Evolutionary conservation across 2,113 vertebrate genomes (phyloP), one percentile per base, ranked within the genome.

Genomic region (Cavia porcellus): DNA sequence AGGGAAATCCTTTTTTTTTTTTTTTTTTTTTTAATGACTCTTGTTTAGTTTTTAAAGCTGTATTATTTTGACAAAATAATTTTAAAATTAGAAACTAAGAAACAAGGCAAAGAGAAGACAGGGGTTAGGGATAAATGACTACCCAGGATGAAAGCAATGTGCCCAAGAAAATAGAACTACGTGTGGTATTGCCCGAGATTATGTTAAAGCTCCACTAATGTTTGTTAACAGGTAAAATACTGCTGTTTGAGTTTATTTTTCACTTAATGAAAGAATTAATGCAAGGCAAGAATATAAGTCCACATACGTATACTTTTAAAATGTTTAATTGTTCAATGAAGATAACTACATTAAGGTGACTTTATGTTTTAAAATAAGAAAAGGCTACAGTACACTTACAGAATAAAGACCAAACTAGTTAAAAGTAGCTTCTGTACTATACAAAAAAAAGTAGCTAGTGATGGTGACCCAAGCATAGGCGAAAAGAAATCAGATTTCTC

Each of bases 61-160:
- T 50, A 90, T 66, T 89, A 64, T 5, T n/a, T n/a, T n/a, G 42
- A 61, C 10, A 72, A 86, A 86, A 79, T 68, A 68, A 89, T 50
- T 88, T 94, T 62, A 47, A 91, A 97, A 70, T 47, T 22, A 79
- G 94, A 95, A 38, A n/a, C 25, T 79, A 90, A 2, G 38, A 80
- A 35, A 80, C 7, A 47, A 74, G 86, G 47, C 42, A 92, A 89
- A 64, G 30, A 74, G 11, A 83, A 24, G 17, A 89, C 2, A 85
- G n/a, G 12, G 45, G 38, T 1, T 81, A 86, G 24, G 3, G 74
- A 79, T 74, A 11, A 88, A 86, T 62, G 52, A 86, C 59, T 68
- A 94, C 7, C 57, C 1, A 79, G 20, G 15, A 64, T 64, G 20
- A 93, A 90, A 77, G 68, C 86, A 92, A 32, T 86, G 0, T 72